A percentile compares a stretch with the other conserved stretches of the same genome.
Evolutionary conservation across 1,140 invertebrate species (phyloP).

Genomic region (Geopemphigus sp.): DNA sequence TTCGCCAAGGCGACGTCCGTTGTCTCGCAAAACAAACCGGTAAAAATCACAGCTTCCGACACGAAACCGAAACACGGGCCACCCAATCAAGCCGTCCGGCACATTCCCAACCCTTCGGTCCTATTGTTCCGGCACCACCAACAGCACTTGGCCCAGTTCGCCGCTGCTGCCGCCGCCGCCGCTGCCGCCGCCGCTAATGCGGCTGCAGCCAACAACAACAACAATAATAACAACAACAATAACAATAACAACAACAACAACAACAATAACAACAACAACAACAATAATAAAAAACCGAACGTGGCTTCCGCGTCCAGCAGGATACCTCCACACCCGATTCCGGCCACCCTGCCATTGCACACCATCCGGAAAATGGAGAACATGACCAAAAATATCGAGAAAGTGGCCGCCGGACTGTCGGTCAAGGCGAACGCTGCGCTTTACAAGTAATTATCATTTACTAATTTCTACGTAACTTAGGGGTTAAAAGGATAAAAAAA

Average conservation of each 20-base stretch:
- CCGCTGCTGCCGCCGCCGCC: not conserved
- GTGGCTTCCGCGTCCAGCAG: not conserved
- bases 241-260: not conserved
- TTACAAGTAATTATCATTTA: conserved; percentile 22
- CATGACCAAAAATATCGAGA: conserved; percentile 54
- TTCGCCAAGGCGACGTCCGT: conserved; percentile 23
- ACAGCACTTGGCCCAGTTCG: conserved; percentile 18
- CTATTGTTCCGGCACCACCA: conserved; percentile 53
- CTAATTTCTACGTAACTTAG: not conserved
- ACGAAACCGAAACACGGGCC: conserved; percentile 52
- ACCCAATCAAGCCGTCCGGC: conserved; percentile 55
- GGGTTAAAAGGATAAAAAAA: not conserved
- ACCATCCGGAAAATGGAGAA: conserved; percentile 54
- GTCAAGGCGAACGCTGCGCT: conserved; percentile 52
- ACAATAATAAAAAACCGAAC: not conserved
- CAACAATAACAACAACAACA: not conserved
- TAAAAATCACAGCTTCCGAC: not conserved
- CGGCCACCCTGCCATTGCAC: conserved; percentile 50
- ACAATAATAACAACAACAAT: not conserved
- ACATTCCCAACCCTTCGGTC: conserved; percentile 56
- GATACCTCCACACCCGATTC: conserved; percentile 42
- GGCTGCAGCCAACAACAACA: not conserved
- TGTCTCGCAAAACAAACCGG: conserved; percentile 17
- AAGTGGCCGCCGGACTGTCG: conserved; percentile 53
- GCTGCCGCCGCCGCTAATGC: not conserved